phyloP scores from a whole-genome alignment of 2,888 invertebrate species.

The Himalopsyche tibetana region DNA sequence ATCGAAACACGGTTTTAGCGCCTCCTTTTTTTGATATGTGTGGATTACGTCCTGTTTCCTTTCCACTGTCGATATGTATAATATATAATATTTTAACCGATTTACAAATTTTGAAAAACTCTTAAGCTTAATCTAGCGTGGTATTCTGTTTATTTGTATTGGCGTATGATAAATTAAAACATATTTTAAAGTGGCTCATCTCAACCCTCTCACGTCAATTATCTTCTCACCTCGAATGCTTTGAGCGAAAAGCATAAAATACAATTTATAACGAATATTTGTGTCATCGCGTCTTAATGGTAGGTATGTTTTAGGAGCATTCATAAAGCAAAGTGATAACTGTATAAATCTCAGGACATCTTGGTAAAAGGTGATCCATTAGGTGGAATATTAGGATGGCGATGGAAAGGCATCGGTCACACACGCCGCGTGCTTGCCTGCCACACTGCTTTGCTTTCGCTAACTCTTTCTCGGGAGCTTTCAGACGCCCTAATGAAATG shows the following conservation, averaged over 20 bases:
- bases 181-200: no score
- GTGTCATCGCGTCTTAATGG: constrained; percentile 3
- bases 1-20: no score
- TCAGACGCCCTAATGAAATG: constrained; percentile 59
- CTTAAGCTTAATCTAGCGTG: no score
- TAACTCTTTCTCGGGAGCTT: constrained; percentile 45
- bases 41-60: no score
- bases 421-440: constrained; percentile 52
- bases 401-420: constrained; percentile 61
- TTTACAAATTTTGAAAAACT: no score
- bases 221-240: not conserved
- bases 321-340: constrained; percentile 35
- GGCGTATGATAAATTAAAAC: no score
- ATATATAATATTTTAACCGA: no score
- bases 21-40: no score
- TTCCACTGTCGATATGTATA: no score
- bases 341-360: constrained; percentile 41
- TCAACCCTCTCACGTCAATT: not conserved
- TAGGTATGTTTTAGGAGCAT: constrained; percentile 9
- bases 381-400: constrained; percentile 45
- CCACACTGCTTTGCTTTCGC: constrained; percentile 52
- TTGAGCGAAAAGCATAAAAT: not conserved
- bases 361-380: constrained; percentile 56
- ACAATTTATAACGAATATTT: not conserved
- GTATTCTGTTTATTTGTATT: no score